Conservation (phyloP, 1,140 invertebrate genomes). For the Metaphire vulgaris region DNA sequence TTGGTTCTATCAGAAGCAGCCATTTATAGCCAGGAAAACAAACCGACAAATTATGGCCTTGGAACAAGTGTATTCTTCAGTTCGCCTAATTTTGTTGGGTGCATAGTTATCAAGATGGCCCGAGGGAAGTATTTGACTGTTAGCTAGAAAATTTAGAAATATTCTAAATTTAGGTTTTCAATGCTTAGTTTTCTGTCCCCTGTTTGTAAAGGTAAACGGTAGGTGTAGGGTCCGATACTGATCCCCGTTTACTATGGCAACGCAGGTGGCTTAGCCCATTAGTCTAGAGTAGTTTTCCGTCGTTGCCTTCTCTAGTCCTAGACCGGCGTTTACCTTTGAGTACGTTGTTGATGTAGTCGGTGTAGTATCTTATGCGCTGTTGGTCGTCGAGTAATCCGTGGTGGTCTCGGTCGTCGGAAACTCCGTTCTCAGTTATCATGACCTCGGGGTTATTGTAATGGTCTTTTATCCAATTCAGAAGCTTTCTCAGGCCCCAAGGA, state of each 20-base stretch:
- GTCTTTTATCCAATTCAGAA: conserved; percentile 60
- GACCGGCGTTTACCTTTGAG: background rate
- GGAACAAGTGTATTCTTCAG: no score
- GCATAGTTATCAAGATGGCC: no score
- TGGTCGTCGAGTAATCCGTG: background rate
- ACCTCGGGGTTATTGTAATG: conserved; percentile 60
- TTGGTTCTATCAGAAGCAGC: no score
- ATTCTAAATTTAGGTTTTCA: background rate
- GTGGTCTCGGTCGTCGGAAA: conserved; percentile 43
- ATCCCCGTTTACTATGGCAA: background rate
- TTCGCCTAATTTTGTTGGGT: no score
- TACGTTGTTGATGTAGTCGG: background rate
- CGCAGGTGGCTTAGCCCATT: background rate
- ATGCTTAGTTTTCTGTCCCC: background rate
- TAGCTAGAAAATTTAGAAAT: no score
- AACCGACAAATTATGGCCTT: no score
- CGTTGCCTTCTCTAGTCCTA: no score
- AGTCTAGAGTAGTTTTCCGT: background rate
- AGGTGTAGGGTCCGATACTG: background rate
- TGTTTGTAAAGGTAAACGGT: background rate
- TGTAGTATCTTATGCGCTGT: background rate
- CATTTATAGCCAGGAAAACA: no score
- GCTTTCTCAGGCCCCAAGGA: conserved; percentile 63
- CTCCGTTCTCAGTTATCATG: conserved; percentile 67
- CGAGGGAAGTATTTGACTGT: no score